phyloP scores from a whole-genome alignment of 1,140 invertebrate species.

The Monochamus saltuarius region DNA sequence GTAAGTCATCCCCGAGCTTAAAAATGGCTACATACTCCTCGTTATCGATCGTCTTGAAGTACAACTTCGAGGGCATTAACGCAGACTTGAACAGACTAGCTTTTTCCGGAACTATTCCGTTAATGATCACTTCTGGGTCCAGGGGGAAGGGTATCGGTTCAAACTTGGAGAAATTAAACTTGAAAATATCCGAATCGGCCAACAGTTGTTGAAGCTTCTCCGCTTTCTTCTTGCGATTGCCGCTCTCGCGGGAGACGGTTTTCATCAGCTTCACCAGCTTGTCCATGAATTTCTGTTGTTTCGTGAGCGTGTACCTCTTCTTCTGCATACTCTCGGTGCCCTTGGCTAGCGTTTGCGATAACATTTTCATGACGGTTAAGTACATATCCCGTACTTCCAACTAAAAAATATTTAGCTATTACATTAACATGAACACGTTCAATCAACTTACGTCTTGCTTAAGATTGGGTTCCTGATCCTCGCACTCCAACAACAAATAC shows the following conservation, averaged over 20 bases:
- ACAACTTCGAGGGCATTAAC: conserved; percentile 94
- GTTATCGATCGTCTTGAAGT: conserved; percentile 78
- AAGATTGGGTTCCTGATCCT: conserved; percentile 69
- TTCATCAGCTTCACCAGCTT: conserved; percentile 89
- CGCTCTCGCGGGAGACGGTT: conserved; percentile 86
- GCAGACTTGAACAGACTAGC: conserved; percentile 96
- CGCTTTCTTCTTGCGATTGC: conserved; percentile 88
- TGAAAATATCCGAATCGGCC: conserved; percentile 71
- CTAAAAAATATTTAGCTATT: conserved; percentile 31
- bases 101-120: conserved; percentile 85
- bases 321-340: conserved; percentile 69
- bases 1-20: conserved; percentile 97
- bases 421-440: too few species aligned
- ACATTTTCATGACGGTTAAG: conserved; percentile 83
- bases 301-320: conserved; percentile 68
- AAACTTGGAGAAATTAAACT: conserved; percentile 89
- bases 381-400: conserved; percentile 78
- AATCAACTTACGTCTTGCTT: conserved; percentile 65
- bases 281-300: conserved; percentile 90
- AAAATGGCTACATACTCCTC: conserved; percentile 96
- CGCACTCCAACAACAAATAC: conserved; percentile 93
- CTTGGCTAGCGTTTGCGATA: conserved; percentile 69
- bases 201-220: conserved; percentile 84
- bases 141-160: conserved; percentile 92
- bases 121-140: conserved; percentile 88